Evolutionary conservation across 2,797 vertebrate species (phyloP).

Genomic region (Chaetodon trifasciatus): DNA sequence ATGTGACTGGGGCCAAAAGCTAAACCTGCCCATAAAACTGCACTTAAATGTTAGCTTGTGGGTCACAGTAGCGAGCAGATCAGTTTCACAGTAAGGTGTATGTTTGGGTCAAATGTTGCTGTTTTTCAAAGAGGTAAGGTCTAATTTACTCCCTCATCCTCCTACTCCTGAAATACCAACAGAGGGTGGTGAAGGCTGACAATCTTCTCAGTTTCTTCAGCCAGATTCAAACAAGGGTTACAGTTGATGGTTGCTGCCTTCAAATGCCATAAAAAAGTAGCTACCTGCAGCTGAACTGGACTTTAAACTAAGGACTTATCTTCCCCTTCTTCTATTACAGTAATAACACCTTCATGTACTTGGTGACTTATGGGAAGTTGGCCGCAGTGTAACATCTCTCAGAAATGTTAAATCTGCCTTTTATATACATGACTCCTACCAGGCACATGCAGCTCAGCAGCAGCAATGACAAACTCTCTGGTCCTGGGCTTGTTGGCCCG

Average conservation of each 20-base stretch:
- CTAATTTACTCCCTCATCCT: neutral
- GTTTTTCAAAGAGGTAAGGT: neutral
- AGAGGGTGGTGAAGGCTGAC: neutral
- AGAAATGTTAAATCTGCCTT: neutral
- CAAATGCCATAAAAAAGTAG: neutral
- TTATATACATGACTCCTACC: conserved; percentile 83
- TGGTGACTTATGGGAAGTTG: neutral
- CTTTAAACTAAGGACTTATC: neutral
- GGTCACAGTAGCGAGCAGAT: neutral
- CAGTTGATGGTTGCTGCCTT: neutral
- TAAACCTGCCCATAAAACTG: neutral
- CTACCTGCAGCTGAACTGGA: neutral
- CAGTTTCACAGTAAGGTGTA: neutral
- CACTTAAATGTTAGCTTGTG: too few relatives aligned
- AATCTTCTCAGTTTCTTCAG: neutral
- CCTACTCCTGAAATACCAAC: neutral
- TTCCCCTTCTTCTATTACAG: neutral
- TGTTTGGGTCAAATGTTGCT: neutral
- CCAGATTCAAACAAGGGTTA: too few relatives aligned
- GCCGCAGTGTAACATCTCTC: neutral
- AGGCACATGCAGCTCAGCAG: conserved; percentile 93
- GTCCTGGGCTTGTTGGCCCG: conserved; percentile 96
- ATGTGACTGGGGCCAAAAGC: neutral
- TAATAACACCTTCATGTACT: neutral
- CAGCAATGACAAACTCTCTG: conserved; percentile 91